phyloP scores from a whole-genome alignment of 2,797 vertebrate species.

The Siniperca scherzeri region DNA sequence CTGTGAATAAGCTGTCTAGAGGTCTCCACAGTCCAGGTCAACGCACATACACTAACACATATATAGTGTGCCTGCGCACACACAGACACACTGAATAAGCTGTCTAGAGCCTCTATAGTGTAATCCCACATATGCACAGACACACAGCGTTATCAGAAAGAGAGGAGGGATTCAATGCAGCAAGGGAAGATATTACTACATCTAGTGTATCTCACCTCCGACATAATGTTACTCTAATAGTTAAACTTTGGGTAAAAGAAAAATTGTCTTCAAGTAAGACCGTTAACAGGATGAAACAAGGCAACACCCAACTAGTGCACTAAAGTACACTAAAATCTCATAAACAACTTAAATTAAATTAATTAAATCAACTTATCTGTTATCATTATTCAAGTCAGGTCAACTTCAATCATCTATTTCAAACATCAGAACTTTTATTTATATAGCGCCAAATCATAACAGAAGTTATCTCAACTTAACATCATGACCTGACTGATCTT shows the following conservation, averaged over 20 bases:
- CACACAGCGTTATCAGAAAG: conserved; percentile 64
- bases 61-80: conserved; percentile 37
- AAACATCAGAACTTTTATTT: not conserved
- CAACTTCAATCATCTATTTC: not conserved
- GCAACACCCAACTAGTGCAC: not conserved
- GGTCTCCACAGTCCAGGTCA: conserved; percentile 71
- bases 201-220: conserved; percentile 67
- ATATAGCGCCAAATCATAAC: too few species aligned
- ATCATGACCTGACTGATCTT: not conserved
- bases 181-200: conserved; percentile 69
- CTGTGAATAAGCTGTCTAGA: conserved; percentile 82
- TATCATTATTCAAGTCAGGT: not conserved
- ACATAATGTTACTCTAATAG: conserved; percentile 62
- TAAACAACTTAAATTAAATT: not conserved
- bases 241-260: conserved; percentile 65
- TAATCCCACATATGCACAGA: conserved; percentile 64
- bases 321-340: not conserved
- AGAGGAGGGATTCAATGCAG: conserved; percentile 65
- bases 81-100: conserved; percentile 49
- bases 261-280: conserved; percentile 54
- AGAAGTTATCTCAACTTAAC: not conserved
- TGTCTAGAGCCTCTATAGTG: conserved; percentile 49
- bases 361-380: not conserved
- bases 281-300: conserved; percentile 8
- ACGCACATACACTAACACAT: conserved; percentile 55